phyloP scores from a whole-genome alignment of 2,113 vertebrate genomes.

The Microcebus lehilahytsara region DNA sequence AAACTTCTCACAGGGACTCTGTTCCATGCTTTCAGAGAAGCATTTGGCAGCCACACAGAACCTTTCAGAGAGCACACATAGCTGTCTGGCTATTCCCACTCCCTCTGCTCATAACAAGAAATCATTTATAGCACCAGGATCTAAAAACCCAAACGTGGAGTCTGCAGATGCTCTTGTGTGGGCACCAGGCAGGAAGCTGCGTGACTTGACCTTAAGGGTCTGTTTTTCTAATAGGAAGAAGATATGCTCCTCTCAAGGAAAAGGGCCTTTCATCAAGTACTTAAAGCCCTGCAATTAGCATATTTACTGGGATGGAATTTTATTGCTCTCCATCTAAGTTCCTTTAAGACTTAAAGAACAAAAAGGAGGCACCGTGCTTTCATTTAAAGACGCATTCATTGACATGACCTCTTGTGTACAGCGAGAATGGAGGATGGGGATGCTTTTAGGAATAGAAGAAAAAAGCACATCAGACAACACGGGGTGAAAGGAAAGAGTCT shows the following conservation, averaged over 20 bases:
- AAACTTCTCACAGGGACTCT: not conserved
- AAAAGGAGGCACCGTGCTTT: not conserved
- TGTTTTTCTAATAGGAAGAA: not conserved
- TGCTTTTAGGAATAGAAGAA: not conserved
- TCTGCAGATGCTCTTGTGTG: not conserved
- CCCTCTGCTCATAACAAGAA: not conserved
- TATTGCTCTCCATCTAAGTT: conserved; percentile 2
- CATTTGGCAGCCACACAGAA: not conserved
- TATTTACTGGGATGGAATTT: conserved; percentile 11
- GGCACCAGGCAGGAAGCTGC: not conserved
- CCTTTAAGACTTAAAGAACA: conserved; percentile 12
- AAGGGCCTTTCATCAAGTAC: not conserved
- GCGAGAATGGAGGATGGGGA: not conserved
- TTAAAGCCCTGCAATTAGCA: not conserved
- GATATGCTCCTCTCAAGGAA: not conserved
- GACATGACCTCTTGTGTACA: not conserved
- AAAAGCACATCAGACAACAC: not conserved
- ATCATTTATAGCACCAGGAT: not conserved
- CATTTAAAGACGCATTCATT: not conserved
- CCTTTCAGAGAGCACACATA: not conserved
- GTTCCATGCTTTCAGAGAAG: not conserved
- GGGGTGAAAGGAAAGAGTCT: not conserved
- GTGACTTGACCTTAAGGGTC: not conserved
- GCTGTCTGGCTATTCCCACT: not conserved
- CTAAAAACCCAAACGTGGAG: not conserved